These are phyloP conservation scores for Battus philenor DNA, from an alignment of 1,140 invertebrate species.

Conservation along the genomic window DNA sequence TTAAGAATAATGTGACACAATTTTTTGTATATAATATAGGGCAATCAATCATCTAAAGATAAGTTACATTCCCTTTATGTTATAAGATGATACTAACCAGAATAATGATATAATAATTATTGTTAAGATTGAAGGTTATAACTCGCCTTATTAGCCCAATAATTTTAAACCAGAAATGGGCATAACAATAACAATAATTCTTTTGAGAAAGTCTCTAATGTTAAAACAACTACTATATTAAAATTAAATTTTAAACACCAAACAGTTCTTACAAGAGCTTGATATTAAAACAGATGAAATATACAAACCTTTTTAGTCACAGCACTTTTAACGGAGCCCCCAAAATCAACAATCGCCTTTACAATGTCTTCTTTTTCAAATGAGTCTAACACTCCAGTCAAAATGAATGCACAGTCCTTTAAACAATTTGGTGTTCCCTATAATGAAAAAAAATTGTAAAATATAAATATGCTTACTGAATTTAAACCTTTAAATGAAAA, in stretches of 20 bases:
- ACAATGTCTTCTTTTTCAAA: slow-evolving; percentile 89
- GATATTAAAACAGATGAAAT: not conserved
- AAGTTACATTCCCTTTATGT: not conserved
- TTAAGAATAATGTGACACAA: not conserved
- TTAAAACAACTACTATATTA: too few relatives aligned
- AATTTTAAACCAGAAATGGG: too few relatives aligned
- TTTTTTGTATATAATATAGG: not conserved
- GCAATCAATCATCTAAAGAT: slow-evolving; percentile 3
- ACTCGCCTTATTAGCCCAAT: too few relatives aligned
- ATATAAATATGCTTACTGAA: not conserved
- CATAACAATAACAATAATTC: too few relatives aligned
- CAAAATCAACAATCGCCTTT: slow-evolving; percentile 85
- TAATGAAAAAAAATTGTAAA: slow-evolving; percentile 27
- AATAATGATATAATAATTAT: too few relatives aligned
- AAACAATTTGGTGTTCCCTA: slow-evolving; percentile 86
- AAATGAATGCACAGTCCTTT: slow-evolving; percentile 85
- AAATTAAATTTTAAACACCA: too few relatives aligned
- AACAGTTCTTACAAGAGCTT: too few relatives aligned
- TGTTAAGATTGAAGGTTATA: too few relatives aligned
- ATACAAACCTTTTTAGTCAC: slow-evolving; percentile 82
- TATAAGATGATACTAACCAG: too few relatives aligned
- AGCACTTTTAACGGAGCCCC: slow-evolving; percentile 84
- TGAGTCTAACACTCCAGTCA: slow-evolving; percentile 93
- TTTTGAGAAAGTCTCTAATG: too few relatives aligned
- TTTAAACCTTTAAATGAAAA: too few relatives aligned